Percentiles rank a stretch among this genome's conserved stretches.
Conservation (phyloP, 2,113 vertebrate genomes). For the Odontophorus gujanensis region DNA sequence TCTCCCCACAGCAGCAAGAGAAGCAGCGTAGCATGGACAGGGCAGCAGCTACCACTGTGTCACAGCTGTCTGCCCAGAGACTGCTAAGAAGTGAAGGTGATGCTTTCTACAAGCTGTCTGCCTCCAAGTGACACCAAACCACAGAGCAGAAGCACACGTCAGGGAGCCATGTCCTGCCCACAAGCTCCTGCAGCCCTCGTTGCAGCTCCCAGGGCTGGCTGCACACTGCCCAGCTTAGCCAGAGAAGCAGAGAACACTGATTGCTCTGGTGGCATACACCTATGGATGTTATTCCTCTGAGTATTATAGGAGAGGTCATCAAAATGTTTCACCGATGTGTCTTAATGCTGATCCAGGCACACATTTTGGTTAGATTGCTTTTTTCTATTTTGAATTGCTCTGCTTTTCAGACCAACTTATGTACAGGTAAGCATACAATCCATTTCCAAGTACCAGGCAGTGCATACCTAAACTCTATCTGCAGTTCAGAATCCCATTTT, state of each 20-base stretch:
- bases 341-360: background rate
- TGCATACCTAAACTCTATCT: background rate
- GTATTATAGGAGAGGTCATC: background rate
- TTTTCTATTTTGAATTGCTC: background rate
- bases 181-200: background rate
- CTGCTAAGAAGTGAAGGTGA: background rate
- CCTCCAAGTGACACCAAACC: background rate
- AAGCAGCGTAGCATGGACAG: accelerated
- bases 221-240: background rate
- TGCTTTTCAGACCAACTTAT: background rate
- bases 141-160: background rate
- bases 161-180: background rate
- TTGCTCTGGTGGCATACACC: background rate
- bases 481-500: background rate
- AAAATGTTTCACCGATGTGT: background rate
- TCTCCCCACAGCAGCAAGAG: background rate
- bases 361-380: background rate
- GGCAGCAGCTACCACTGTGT: accelerated
- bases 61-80: background rate
- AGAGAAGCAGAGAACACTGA: background rate
- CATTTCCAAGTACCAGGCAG: background rate
- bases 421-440: background rate
- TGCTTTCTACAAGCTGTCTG: background rate
- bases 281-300: background rate
- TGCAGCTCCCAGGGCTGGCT: background rate